Conservation (phyloP, 2,888 invertebrate species). For the Lochmaea crataegi region DNA sequence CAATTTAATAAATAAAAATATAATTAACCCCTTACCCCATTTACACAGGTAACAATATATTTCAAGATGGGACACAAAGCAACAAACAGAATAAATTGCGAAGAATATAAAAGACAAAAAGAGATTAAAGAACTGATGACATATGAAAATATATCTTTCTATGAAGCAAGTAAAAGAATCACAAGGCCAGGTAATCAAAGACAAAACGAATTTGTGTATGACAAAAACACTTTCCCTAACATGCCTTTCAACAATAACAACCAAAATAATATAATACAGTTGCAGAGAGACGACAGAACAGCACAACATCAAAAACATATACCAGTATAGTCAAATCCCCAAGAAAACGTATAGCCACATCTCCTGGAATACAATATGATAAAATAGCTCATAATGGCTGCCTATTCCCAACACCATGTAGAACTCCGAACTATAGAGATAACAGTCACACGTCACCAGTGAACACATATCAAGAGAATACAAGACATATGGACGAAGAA, state of each 20-base stretch:
- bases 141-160: slow-evolving; percentile 7
- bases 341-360: no score
- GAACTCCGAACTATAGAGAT: no score
- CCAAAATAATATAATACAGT: not conserved
- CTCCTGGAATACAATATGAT: no score
- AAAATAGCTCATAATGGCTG: no score
- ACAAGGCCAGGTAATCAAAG: not conserved
- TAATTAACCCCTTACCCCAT: no score
- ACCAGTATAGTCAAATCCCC: no score
- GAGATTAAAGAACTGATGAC: not conserved
- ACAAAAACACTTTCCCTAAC: not conserved
- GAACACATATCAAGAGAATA: no score
- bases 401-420: no score
- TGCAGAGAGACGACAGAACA: not conserved
- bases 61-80: not conserved
- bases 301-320: not conserved
- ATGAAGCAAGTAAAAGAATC: slow-evolving; percentile 2
- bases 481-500: no score
- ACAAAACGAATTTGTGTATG: not conserved
- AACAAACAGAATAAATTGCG: not conserved
- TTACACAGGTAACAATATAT: no score
- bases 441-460: no score
- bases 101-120: not conserved
- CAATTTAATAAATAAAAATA: no score
- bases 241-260: not conserved